Evolutionary conservation across 2,113 vertebrate species (phyloP).

Genomic region (Saccopteryx bilineata): DNA sequence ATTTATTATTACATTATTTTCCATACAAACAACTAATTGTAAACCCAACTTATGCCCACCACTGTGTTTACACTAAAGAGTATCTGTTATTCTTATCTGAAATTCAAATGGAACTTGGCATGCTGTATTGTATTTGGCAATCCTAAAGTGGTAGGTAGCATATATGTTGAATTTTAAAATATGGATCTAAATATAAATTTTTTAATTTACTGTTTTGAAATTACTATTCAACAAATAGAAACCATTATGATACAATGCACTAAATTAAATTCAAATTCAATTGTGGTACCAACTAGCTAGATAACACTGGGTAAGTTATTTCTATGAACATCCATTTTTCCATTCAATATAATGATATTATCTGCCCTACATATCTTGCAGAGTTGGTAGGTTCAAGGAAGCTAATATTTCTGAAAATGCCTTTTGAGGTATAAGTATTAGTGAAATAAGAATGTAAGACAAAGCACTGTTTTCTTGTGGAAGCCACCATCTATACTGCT

Average conservation of each 20-base stretch:
- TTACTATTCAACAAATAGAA: background rate
- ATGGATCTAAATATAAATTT: background rate
- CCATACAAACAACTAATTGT: background rate
- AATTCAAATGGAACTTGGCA: background rate
- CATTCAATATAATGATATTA: background rate
- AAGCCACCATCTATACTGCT: background rate
- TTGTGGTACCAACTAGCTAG: background rate
- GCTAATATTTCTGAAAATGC: background rate
- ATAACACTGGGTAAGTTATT: background rate
- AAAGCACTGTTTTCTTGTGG: background rate
- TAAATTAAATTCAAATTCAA: slow-evolving; percentile 32
- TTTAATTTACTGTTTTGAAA: background rate
- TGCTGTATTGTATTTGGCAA: slow-evolving; percentile 36
- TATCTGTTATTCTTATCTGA: background rate
- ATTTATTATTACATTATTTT: background rate
- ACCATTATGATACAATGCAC: background rate
- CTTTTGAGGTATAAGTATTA: background rate
- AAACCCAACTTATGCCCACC: background rate
- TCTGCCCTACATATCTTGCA: background rate
- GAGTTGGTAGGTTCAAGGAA: background rate
- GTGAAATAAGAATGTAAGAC: background rate
- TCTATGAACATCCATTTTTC: background rate
- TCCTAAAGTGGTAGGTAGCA: background rate
- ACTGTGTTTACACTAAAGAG: background rate
- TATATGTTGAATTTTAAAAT: slow-evolving; percentile 8